A percentile compares a stretch with the other conserved stretches of the same genome.
Evolutionary conservation across 2,888 invertebrate species (phyloP).

Genomic region (Yponomeuta evonymella): DNA sequence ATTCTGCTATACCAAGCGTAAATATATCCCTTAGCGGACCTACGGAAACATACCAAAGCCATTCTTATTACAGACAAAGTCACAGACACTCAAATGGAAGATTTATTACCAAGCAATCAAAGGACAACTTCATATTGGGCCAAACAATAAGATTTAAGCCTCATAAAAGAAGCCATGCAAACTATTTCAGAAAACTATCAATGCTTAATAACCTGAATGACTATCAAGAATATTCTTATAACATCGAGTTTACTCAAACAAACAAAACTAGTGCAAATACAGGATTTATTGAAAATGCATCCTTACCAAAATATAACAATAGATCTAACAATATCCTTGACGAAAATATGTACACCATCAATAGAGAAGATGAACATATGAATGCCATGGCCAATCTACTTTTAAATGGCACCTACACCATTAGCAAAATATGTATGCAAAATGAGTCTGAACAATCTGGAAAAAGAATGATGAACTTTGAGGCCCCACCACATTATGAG

Average conservation of each 20-base stretch:
- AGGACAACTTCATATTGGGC: slow-evolving; percentile 32
- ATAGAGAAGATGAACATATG: background rate
- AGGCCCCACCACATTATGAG: background rate
- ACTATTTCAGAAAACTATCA: slow-evolving; percentile 3
- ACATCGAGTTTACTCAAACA: slow-evolving; percentile 34
- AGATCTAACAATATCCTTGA: background rate
- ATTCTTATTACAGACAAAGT: slow-evolving; percentile 29
- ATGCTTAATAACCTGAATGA: slow-evolving; percentile 14
- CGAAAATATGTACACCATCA: background rate
- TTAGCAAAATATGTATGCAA: background rate
- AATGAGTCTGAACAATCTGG: background rate
- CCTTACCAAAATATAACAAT: background rate
- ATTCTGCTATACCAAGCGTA: background rate
- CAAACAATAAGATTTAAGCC: slow-evolving; percentile 16
- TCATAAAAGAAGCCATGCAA: slow-evolving; percentile 20
- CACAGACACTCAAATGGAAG: slow-evolving; percentile 19
- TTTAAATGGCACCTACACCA: background rate
- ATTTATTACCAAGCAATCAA: slow-evolving; percentile 39
- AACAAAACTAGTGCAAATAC: slow-evolving; percentile 13
- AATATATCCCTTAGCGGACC: slow-evolving; percentile 17
- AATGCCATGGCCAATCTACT: background rate
- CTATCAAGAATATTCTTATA: slow-evolving; percentile 29
- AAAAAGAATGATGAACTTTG: background rate
- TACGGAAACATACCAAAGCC: slow-evolving; percentile 43
- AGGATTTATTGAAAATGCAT: background rate